Evolutionary conservation across 2,797 vertebrate genomes (phyloP), one percentile per base, ranked within the genome.

Genomic region (Clarias pachynema): DNA sequence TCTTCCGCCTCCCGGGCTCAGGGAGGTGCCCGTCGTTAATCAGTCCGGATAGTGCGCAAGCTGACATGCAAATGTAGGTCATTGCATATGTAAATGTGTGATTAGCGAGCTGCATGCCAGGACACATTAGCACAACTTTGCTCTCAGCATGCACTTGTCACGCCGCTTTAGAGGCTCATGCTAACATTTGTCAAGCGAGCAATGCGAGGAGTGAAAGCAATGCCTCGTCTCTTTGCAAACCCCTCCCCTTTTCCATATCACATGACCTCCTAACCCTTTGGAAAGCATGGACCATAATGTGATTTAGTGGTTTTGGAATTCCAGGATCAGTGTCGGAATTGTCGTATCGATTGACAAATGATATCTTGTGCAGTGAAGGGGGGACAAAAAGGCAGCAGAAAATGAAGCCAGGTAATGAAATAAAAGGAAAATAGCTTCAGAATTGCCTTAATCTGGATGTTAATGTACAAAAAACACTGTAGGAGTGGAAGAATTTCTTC

Each of bases 51-150:
- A 96, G 97, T 96, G 97, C 97, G 97, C 95, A 96, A 97, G 97
- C 97, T 99, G 98, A 99, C 98, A 99, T 99, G 97, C 98, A 99
- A 97, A 99, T 99, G 96, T 99, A 99, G 98, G 98, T 99, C 98
- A 99, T 99, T 99, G 98, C 97, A 99, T 99, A 99, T 99, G 98
- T 99, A 99, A 99, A 99, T 99, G 97, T 97, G 97, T 97, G 97
- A 99, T 99, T 99, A 98, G 95, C 92, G 95, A 96, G 96, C 95
- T 94, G 96, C 96, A 97, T 97, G 98, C 98, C 98, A 99, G 96
- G 96, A 97, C 97, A 97, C 97, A 98, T 99, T 99, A 99, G 97
- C 93, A 90, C 96, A 97, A 97, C 96, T 96, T 96, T 96, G 97
- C 97, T 96, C 97, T 97, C 98, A 98, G 98, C 97, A 96, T 97